phyloP scores from a whole-genome alignment of 2,797 vertebrate species.

The Sebastolobus altivelis region DNA sequence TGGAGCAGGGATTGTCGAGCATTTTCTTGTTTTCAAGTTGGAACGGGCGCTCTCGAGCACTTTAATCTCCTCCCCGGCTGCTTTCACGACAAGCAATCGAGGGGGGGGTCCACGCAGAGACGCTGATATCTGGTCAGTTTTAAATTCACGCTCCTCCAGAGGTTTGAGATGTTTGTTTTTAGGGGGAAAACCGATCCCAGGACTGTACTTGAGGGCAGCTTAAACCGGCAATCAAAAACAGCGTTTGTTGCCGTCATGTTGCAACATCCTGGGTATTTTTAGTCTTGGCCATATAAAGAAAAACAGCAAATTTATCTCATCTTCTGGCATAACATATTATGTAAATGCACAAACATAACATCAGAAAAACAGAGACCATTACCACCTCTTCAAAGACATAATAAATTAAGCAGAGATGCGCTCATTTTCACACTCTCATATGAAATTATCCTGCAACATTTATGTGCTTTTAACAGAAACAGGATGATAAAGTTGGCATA shows the following conservation, averaged over 20 bases:
- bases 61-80: constrained; percentile 48
- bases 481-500: constrained; percentile 19
- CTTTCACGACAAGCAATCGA: constrained; percentile 34
- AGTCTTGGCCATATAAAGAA: constrained; percentile 47
- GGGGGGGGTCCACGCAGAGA: neutral
- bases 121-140: constrained; percentile 56
- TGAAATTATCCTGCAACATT: constrained; percentile 42
- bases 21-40: constrained; percentile 36
- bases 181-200: constrained; percentile 43
- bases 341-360: constrained; percentile 67
- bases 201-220: constrained; percentile 43
- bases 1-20: constrained; percentile 9
- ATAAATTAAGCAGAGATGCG: constrained; percentile 54
- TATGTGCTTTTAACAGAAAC: constrained; percentile 40
- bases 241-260: constrained; percentile 78
- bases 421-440: constrained; percentile 40
- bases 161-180: constrained; percentile 55
- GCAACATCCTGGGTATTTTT: constrained; percentile 84
- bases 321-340: constrained; percentile 67
- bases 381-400: constrained; percentile 72
- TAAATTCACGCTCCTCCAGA: constrained; percentile 16
- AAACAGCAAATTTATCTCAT: constrained; percentile 55
- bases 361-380: constrained; percentile 65
- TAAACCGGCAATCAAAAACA: constrained; percentile 72
- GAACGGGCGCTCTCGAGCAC: neutral